Percentiles rank a stretch among this genome's conserved stretches.
phyloP scores from a whole-genome alignment of 2,113 vertebrate genomes.

The Alces alces region DNA sequence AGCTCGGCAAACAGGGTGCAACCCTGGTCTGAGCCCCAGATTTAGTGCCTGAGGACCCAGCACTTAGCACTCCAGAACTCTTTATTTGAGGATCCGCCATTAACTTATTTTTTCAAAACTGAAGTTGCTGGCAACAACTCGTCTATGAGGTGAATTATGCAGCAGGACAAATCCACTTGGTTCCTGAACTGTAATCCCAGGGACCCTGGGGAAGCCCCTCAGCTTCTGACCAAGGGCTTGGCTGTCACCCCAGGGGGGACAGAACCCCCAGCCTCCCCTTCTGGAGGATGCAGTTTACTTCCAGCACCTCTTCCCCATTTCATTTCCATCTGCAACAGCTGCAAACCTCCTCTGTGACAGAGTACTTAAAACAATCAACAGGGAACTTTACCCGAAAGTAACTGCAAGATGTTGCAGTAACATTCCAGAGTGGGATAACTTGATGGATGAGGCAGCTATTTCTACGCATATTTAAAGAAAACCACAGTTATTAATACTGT shows the following conservation, averaged over 20 bases:
- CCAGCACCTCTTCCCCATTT: not conserved
- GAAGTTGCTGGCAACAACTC: not conserved
- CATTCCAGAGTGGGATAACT: not conserved
- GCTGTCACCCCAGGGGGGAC: not conserved
- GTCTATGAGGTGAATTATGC: not conserved
- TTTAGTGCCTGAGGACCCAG: not conserved
- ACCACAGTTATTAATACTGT: not conserved
- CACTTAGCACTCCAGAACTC: not conserved
- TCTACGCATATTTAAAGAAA: not conserved
- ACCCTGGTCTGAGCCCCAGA: not conserved
- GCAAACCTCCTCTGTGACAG: not conserved
- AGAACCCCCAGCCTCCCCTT: not conserved
- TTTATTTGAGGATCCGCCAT: not conserved
- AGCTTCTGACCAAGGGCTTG: constrained; percentile 19
- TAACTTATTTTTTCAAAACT: not conserved
- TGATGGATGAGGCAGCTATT: not conserved
- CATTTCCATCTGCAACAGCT: not conserved
- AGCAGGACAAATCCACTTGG: not conserved
- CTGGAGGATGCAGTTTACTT: not conserved
- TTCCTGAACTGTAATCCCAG: not conserved
- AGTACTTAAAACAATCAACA: not conserved
- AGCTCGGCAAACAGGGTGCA: not conserved
- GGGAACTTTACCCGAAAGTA: not conserved
- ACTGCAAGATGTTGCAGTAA: not conserved
- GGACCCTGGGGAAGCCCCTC: not conserved